Evolutionary conservation across 2,888 invertebrate species (phyloP), one percentile per base, ranked within the genome.

Genomic region (Cybosia mesomella): DNA sequence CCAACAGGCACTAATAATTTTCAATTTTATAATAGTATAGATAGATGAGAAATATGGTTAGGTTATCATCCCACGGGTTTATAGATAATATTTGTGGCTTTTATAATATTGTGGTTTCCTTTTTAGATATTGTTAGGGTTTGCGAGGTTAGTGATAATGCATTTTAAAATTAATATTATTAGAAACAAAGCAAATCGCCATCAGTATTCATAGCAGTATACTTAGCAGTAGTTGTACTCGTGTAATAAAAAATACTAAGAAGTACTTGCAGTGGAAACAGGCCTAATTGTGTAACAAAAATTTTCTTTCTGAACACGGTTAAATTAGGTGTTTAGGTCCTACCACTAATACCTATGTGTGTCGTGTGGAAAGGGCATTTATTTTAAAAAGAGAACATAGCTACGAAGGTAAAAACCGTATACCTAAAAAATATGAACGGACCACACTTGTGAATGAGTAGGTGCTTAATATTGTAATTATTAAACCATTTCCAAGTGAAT

Each of bases 401-500:
- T 43, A 43, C 3, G 7, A 43, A 43, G 18, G 18, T 18, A 18
- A 43, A 43, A 43, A 43, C 18, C 49, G 49, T 49, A n/a, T 8
- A n/a, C 9, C 9, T n/a, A 28, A 5, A 5, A 4, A 28, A 28
- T 28, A 28, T 4, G 3, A 28, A 49, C 49, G 49, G 49, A 49
- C n/a, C 49, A 49, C 49, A 49, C 49, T 49, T 49, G n/a, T 49
- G 49, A n/a, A 49, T 49, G 49, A 49, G 49, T 36, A 49, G 49
- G 49, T 49, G n/a, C n/a, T 58, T n/a, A 18, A 58, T 32, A 28
- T 58, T 24, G 24, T 28, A 32, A 24, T 58, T 58, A 28, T 18
- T 58, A 58, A 28, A 58, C 58, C 10, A 58, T 32, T 28, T 58
- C 58, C 58, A 32, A 58, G 18, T n/a, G 49, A 49, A 49, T 49